Conservation (phyloP, 2,797 vertebrate species). For the Liasis olivaceus region DNA sequence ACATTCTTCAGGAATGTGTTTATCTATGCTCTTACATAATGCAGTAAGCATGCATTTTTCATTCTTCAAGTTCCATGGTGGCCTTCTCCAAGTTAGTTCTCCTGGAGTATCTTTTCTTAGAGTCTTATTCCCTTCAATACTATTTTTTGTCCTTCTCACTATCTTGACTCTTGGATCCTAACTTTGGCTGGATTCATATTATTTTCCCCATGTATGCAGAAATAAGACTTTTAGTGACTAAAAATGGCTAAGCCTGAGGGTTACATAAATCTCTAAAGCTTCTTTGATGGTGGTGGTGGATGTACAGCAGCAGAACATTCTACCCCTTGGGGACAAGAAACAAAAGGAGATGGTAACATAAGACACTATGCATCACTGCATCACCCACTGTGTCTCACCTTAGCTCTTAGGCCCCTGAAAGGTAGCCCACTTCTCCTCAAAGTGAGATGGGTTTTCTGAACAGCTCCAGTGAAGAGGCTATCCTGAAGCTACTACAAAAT, state of each 20-base stretch:
- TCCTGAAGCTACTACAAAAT: background rate
- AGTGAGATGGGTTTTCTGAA: background rate
- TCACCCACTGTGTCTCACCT: too few species aligned
- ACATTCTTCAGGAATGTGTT: background rate
- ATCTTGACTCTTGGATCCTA: background rate
- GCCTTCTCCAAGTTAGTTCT: background rate
- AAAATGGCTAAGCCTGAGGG: background rate
- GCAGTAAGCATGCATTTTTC: background rate
- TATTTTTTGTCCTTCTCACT: background rate
- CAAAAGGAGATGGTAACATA: too few species aligned
- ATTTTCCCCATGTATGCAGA: background rate
- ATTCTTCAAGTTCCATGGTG: background rate
- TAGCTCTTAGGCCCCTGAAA: too few species aligned
- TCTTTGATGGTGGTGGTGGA: too few species aligned
- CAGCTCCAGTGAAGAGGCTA: background rate
- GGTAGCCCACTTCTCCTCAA: background rate
- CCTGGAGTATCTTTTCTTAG: background rate
- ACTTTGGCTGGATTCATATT: background rate
- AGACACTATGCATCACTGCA: too few species aligned
- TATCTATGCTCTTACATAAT: too few species aligned
- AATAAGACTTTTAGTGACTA: background rate
- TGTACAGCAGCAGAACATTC: too few species aligned
- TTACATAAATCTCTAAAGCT: too few species aligned
- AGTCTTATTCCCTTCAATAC: background rate
- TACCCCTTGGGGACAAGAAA: too few species aligned